These are phyloP conservation scores for Dilophus febrilis DNA, from an alignment of 2,888 invertebrate genomes.

Conservation along the genomic window DNA sequence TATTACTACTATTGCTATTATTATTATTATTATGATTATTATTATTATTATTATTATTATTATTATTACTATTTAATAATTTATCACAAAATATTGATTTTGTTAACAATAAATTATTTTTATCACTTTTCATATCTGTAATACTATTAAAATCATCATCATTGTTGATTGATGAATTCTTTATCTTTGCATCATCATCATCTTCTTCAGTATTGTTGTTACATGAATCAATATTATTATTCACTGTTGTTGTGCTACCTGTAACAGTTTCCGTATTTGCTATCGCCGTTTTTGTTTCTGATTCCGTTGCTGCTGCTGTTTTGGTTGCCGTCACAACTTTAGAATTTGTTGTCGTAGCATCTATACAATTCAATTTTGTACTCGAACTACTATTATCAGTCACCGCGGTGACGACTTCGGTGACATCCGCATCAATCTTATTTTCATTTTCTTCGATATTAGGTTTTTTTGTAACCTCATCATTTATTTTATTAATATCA, in stretches of 20 bases:
- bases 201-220: too few species aligned
- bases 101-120: not conserved
- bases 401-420: constrained; percentile 16
- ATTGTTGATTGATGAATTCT: not conserved
- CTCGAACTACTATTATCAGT: constrained; percentile 12
- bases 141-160: not conserved
- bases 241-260: not conserved
- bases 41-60: constrained; percentile 4
- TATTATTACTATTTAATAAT: not conserved
- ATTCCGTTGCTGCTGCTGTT: constrained; percentile 11
- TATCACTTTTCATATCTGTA: not conserved
- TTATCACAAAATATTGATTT: too few species aligned
- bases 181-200: too few species aligned
- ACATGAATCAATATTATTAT: too few species aligned
- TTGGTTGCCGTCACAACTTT: constrained; percentile 10
- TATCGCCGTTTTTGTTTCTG: not conserved
- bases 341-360: too few species aligned
- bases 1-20: not conserved
- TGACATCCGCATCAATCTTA: too few species aligned
- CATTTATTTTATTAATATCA: too few species aligned
- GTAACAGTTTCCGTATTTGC: not conserved
- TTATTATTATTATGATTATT: constrained; percentile 2
- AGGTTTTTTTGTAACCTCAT: too few species aligned
- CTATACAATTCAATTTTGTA: too few species aligned
- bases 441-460: constrained; percentile 18